Evolutionary conservation across 2,797 vertebrate species (phyloP).

Genomic region (Gymnoscopelus microlampas): DNA sequence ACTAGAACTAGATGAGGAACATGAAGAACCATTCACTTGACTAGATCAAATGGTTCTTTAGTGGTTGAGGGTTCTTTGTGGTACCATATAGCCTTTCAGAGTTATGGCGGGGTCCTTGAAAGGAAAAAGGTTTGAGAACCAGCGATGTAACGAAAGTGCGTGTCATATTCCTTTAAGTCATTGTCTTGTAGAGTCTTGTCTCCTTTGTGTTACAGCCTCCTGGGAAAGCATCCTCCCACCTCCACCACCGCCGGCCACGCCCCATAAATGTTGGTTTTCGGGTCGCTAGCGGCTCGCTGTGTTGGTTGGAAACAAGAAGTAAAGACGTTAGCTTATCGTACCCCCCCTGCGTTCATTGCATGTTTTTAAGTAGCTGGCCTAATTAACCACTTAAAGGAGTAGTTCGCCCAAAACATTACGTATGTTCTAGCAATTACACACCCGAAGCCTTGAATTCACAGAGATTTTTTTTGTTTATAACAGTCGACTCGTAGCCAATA

Average conservation of each 20-base stretch:
- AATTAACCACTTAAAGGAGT: too few species aligned
- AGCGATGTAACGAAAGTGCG: not conserved
- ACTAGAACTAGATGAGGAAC: too few species aligned
- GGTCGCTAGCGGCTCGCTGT: slow-evolving; percentile 79
- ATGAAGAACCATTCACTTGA: too few species aligned
- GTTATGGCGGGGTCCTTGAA: too few species aligned
- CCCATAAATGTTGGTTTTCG: slow-evolving; percentile 80
- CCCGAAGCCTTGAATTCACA: too few species aligned
- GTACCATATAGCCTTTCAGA: not conserved
- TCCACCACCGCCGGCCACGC: slow-evolving; percentile 87
- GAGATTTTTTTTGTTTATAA: too few species aligned
- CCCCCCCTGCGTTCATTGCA: not conserved
- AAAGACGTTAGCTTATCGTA: slow-evolving; percentile 8
- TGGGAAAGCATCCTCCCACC: slow-evolving; percentile 86
- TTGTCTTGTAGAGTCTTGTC: slow-evolving; percentile 5
- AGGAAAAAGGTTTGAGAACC: not conserved
- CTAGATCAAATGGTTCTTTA: too few species aligned
- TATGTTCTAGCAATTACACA: too few species aligned
- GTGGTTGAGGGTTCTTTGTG: too few species aligned
- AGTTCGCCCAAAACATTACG: too few species aligned
- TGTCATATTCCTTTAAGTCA: not conserved
- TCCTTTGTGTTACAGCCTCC: slow-evolving; percentile 45
- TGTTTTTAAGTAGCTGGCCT: slow-evolving; percentile 28
- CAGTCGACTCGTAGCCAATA: too few species aligned
- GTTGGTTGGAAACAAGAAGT: slow-evolving; percentile 27